Base-by-base conservation (phyloP, 2,888 invertebrate species). In the Harpalus rubripes region DNA sequence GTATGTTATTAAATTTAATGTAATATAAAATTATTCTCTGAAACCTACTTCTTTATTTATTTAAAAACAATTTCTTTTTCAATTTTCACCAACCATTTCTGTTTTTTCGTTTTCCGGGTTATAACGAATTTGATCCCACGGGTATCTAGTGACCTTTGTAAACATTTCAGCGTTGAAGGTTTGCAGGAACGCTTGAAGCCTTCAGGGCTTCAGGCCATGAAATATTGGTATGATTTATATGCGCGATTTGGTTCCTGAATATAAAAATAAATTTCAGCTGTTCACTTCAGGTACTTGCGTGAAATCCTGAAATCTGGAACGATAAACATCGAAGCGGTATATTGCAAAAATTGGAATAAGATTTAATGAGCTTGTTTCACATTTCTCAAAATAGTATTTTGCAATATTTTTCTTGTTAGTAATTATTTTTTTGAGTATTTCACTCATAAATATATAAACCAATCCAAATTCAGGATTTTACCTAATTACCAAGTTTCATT, bases 101-200 rank as follows among this genome's bases (percentile, higher is more conserved):
- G 44, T 52, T 52, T 8, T 52, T 52, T 10, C 10, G 2, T 52
- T 8, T 52, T 52, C 44, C 12, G 44, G 44, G 44, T 52, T 52
- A 52, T 52, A 52, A 52, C 10, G 6, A 52, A 52, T 52, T 10
- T 52, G 44, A 52, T 52, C 44, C 44, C 44, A 12, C 12, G 44
- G 2, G 44, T 12, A 52, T 52, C 12, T 52, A 52, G 44, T 52
- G 44, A 52, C 44, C 44, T 52, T 52, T 52, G 44, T 12, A 12
- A 52, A 52, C 44, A 52, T 52, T 52, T 52, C 44, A 52, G 44
- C 44, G 44, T 12, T 52, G 44, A 52, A 52, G 44, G 44, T 52
- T 52, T 12, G 0, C 44, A 2, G 44, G 12, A 52, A 52, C 44
- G 44, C 44, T 0, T 52, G 44, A 52, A 52, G 44, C 44, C 32